Percentiles rank a stretch among this genome's conserved stretches.
These are phyloP conservation scores for Lypha dubia DNA, from an alignment of 2,888 invertebrate genomes.

Conservation along the genomic window DNA sequence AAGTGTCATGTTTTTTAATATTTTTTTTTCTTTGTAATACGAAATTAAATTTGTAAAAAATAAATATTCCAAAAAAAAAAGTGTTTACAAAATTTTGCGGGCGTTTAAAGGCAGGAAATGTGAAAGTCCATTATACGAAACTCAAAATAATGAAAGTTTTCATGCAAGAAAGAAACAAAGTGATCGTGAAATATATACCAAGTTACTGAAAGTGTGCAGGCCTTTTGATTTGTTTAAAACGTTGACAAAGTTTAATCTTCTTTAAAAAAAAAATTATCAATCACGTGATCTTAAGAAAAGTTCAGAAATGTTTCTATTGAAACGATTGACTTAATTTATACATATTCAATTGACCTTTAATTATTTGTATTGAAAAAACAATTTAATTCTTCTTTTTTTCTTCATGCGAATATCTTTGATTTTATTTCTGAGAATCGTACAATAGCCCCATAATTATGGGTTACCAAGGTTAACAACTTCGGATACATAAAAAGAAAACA, in stretches of 20 bases:
- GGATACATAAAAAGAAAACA: constrained; percentile 36
- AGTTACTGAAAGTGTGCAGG: background rate
- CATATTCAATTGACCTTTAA: constrained; percentile 30
- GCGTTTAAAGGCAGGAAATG: background rate
- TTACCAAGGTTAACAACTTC: constrained; percentile 72
- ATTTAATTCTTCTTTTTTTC: constrained; percentile 19
- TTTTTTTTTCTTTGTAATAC: background rate
- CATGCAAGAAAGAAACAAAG: constrained; percentile 10
- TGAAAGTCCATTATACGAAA: background rate
- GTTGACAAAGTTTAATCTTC: background rate
- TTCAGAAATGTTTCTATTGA: too few relatives aligned
- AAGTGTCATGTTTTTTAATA: constrained; percentile 74
- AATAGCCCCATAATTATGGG: constrained; percentile 52
- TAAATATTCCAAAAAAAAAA: constrained; percentile 19
- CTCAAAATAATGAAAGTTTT: background rate
- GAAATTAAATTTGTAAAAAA: background rate
- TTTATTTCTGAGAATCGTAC: constrained; percentile 23
- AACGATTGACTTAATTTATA: too few relatives aligned
- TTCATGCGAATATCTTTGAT: constrained; percentile 9
- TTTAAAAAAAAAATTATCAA: background rate
- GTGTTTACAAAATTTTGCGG: background rate
- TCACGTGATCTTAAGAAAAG: too few relatives aligned
- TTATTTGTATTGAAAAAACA: background rate
- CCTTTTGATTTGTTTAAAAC: background rate
- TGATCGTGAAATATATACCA: constrained; percentile 11